Percentiles rank a stretch among this genome's conserved stretches.
Conservation (phyloP, 2,888 invertebrate genomes). For the Platycnemis pennipes region DNA sequence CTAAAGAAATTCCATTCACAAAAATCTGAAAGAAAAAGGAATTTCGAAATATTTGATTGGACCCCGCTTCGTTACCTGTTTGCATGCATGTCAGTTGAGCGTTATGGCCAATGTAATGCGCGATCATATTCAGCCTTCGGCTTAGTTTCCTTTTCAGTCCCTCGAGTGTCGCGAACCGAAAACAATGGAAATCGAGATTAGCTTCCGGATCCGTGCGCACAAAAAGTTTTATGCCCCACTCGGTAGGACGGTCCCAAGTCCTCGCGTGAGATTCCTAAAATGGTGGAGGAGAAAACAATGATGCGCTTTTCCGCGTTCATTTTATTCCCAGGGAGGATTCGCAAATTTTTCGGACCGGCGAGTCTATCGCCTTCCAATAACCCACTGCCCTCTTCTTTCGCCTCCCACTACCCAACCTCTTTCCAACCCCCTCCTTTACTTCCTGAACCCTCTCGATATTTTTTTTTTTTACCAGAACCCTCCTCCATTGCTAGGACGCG, state of each 20-base stretch:
- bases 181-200: neutral
- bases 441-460: neutral
- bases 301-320: neutral
- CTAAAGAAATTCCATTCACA: too few relatives aligned
- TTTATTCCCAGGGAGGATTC: neutral
- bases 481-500: neutral
- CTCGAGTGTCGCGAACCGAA: neutral
- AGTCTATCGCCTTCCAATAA: neutral
- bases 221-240: neutral
- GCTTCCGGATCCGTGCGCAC: neutral
- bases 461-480: neutral
- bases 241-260: neutral
- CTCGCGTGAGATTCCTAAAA: neutral
- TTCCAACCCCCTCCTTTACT: neutral
- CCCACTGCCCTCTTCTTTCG: neutral
- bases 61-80: too few relatives aligned
- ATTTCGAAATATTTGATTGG: too few relatives aligned
- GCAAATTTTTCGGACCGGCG: neutral
- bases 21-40: too few relatives aligned
- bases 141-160: neutral
- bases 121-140: neutral
- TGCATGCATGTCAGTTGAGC: too few relatives aligned
- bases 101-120: neutral
- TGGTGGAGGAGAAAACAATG: neutral
- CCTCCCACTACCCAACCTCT: neutral